Evolutionary conservation across 2,888 invertebrate species (phyloP).

Genomic region (Pristionchus mayeri): DNA sequence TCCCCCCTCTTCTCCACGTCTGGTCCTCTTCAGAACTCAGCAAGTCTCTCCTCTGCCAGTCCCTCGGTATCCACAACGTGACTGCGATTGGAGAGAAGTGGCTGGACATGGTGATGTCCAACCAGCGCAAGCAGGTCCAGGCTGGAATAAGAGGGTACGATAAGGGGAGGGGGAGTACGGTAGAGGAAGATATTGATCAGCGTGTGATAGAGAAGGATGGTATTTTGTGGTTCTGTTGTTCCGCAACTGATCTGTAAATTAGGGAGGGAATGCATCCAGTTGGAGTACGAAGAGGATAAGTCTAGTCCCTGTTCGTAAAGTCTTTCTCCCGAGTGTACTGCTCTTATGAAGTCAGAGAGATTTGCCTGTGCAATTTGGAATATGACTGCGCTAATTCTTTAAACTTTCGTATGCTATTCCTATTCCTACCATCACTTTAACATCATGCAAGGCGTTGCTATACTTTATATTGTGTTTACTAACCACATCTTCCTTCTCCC

Average conservation of each 20-base stretch:
- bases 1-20: neutral
- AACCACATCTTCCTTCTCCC: too few species aligned
- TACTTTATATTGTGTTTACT: too few species aligned
- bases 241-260: too few species aligned
- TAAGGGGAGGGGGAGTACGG: neutral
- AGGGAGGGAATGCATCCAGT: neutral
- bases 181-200: neutral
- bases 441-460: too few species aligned
- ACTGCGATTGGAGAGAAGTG: constrained; percentile 67
- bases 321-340: neutral
- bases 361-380: neutral
- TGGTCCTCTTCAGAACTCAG: constrained; percentile 63
- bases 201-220: too few species aligned
- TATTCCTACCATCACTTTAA: too few species aligned
- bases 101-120: constrained; percentile 69
- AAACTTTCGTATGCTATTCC: neutral
- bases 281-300: neutral
- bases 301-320: neutral
- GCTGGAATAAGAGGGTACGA: constrained; percentile 73
- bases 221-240: too few species aligned
- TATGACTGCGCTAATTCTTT: neutral
- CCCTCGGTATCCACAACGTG: constrained; percentile 73
- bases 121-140: constrained; percentile 66
- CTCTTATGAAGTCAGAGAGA: neutral
- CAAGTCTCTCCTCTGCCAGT: constrained; percentile 68